Evolutionary conservation across 2,797 vertebrate species (phyloP), one percentile per base, ranked within the genome.

Genomic region (Neopelma chrysocephalum): DNA sequence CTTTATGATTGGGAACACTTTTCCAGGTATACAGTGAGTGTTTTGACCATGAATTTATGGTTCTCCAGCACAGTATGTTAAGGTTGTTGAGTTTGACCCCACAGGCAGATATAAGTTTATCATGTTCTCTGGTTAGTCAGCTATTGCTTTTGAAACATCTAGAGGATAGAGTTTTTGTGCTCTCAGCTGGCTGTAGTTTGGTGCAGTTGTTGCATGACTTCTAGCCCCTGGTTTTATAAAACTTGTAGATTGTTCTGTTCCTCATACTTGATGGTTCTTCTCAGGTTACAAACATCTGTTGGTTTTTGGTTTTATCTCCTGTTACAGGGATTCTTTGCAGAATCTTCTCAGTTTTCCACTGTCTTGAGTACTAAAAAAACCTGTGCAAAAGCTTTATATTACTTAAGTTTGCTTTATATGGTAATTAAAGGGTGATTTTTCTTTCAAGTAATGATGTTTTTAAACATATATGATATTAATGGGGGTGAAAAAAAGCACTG

Each of bases 401-500:
- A 27, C 20, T 75, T 61, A 18, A 42, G 4, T 60, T 75, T 2
- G 1, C 40, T 82, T 60, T 82, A 60, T 82, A 38, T 72, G 40
- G 9, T 58, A 82, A 43, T 85, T 62, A 66, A 68, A 68, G 7
- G 3, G 7, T 50, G 19, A 15, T 56, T 89, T 70, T 36, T 73
- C 25, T 77, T 87, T 93, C 29, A 27, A 5, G 17, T 57, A 54
- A n/a, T 73, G 16, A 15, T 61, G 1, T 42, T 15, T 82, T 76
- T 80, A 77, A 64, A 31, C 5, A 34, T 71, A 13, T 1, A 12
- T 48, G 2, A 6, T 71, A 21, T 27, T 47, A 60, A 40, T 5
- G 4, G 15, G 5, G 3, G 4, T 36, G 6, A 4, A 32, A n/a
- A n/a, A 42, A 48, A 29, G 0, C 15, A 19, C 29, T 66, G 16